Base-by-base conservation (phyloP, 2,888 invertebrate species). In the Leptarthrus brevirostris region DNA sequence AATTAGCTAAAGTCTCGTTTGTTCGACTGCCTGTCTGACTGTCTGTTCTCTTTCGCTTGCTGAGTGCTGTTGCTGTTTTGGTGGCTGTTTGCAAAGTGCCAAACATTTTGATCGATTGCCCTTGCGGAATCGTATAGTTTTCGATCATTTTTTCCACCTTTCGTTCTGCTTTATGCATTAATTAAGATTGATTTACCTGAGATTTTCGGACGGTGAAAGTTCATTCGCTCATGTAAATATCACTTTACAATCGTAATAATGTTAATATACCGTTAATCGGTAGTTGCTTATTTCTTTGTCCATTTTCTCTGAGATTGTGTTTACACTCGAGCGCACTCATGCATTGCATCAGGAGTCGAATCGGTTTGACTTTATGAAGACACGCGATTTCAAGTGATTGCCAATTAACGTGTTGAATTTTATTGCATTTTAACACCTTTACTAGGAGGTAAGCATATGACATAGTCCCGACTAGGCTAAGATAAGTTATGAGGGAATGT, bases 31-130 rank as follows among this genome's bases (percentile, higher is more conserved):
- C 40, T 30, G 30, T 30, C 8, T 8, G 30, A 30, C 30, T 3
- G 8, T 30, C 30, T 30, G 30, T 30, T 36, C 40, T 30, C 61
- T 12, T 5, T 36, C 61, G 40, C 16, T 49, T 12, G n/a, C 10
- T 26, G 44, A 1, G n/a, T 44, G 64, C 26, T 40, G 64, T 64
- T 47, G 44, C 36, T 64, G 64, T 64, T 64, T 64, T 47, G 64
- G 64, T 64, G 64, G 44, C 64, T 64, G 64, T 64, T 64, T 64
- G 64, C 64, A 34, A 64, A 44, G 36, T 44, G 64, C 24, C 64
- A 64, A 64, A 64, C 64, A 64, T 64, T 64, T 64, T 64, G 64
- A 64, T 64, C 44, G 64, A 64, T 64, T 24, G 47, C 22, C 40
- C 16, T 5, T 14, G 16, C 20, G 18, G 12, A 47, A 8, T 49